Evolutionary conservation across 2,113 vertebrate species (phyloP).

Genomic region (Tapirus terrestris): DNA sequence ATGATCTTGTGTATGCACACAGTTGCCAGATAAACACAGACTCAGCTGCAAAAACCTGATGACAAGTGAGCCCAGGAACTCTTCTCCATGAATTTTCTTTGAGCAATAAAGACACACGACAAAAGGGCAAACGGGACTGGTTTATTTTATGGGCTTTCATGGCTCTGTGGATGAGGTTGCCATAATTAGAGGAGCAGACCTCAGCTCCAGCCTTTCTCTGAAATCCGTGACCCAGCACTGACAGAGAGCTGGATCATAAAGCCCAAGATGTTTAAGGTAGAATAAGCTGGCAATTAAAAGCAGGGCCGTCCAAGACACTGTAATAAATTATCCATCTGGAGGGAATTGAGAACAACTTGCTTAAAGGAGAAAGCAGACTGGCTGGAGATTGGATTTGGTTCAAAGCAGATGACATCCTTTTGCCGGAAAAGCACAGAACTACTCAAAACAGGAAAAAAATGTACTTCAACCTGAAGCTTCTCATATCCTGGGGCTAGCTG

Average conservation of each 20-base stretch:
- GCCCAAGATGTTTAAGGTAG: background rate
- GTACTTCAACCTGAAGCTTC: background rate
- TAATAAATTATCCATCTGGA: slow-evolving; percentile 56
- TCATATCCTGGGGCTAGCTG: accelerated
- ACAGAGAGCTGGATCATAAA: slow-evolving; percentile 46
- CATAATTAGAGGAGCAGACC: background rate
- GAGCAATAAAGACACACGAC: slow-evolving; percentile 65
- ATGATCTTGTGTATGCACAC: slow-evolving; percentile 37
- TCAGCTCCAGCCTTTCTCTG: background rate
- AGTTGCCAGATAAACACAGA: slow-evolving; percentile 45
- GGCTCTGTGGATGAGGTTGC: background rate
- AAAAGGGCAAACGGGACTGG: background rate
- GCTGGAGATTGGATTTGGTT: background rate
- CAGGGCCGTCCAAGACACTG: background rate
- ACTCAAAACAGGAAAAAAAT: background rate
- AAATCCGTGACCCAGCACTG: background rate
- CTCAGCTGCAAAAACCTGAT: background rate
- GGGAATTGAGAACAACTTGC: background rate
- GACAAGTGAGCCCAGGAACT: background rate
- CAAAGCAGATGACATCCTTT: slow-evolving; percentile 33
- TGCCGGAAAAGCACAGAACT: background rate
- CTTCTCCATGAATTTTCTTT: slow-evolving; percentile 27
- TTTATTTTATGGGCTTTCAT: slow-evolving; percentile 38
- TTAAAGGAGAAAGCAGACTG: slow-evolving; percentile 33
- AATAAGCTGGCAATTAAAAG: slow-evolving; percentile 30